Percentiles rank a stretch among this genome's conserved stretches.
phyloP scores from a whole-genome alignment of 2,888 invertebrate species.

The Galerucella calmariensis region DNA sequence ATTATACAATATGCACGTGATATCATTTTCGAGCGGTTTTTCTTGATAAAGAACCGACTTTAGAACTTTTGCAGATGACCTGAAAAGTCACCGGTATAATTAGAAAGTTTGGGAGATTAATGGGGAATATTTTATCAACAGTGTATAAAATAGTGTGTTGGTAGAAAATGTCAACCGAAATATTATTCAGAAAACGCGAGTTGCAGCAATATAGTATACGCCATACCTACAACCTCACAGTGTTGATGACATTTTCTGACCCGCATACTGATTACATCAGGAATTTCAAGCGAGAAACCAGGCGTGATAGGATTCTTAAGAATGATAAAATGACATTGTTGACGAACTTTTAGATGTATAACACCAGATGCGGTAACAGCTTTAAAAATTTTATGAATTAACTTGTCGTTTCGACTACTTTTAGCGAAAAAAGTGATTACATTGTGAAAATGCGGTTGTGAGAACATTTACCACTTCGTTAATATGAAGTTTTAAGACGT shows the following conservation, averaged over 20 bases:
- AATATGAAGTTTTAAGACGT: not conserved
- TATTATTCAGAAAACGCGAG: conserved; percentile 1
- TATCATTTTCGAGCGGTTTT: too few species aligned
- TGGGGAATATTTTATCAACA: too few species aligned
- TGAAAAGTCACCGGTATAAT: too few species aligned
- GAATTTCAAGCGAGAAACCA: conserved; percentile 26
- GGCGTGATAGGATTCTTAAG: conserved; percentile 30
- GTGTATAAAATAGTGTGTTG: too few species aligned
- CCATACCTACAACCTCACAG: conserved; percentile 23
- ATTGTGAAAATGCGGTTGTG: not conserved
- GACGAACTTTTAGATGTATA: conserved; percentile 20
- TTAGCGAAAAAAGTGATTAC: not conserved
- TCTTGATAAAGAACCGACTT: too few species aligned
- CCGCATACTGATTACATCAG: conserved; percentile 27
- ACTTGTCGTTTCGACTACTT: not conserved
- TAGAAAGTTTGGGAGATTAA: too few species aligned
- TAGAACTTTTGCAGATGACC: too few species aligned
- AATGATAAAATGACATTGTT: conserved; percentile 32
- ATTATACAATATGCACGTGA: too few species aligned
- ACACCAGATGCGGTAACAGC: not conserved
- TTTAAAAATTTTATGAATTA: not conserved
- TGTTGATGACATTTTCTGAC: conserved; percentile 30
- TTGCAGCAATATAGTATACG: conserved; percentile 18
- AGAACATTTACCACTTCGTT: not conserved
- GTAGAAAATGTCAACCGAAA: not conserved